Percentiles rank a stretch among this genome's conserved stretches.
These are phyloP conservation scores for Clytia hemisphaerica DNA, from an alignment of 30 jellyfish, hydroid and myxozoan species.

Conservation along the genomic window DNA sequence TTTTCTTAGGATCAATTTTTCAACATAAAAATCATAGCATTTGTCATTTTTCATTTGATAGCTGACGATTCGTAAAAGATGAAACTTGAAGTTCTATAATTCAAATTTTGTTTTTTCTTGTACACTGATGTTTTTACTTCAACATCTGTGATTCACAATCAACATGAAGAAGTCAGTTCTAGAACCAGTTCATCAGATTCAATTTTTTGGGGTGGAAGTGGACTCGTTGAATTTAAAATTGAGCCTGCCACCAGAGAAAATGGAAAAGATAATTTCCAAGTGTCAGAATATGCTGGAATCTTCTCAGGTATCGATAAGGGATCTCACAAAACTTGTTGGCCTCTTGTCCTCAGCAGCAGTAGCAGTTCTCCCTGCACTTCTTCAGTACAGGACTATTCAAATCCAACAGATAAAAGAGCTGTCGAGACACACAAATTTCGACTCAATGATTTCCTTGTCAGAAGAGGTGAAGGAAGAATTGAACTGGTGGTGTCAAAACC, in stretches of 20 bases:
- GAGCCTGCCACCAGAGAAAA: background rate
- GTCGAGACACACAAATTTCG: background rate
- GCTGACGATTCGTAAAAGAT: too few relatives aligned
- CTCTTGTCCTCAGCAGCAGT: background rate
- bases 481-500: background rate
- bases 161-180: background rate
- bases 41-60: too few relatives aligned
- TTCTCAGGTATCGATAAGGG: background rate
- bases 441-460: background rate
- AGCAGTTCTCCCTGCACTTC: background rate
- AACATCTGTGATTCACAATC: background rate
- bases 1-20: too few relatives aligned
- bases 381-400: background rate
- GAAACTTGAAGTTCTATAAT: too few relatives aligned
- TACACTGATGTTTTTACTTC: background rate
- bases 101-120: too few relatives aligned
- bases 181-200: background rate
- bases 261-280: background rate
- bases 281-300: background rate
- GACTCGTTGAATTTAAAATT: background rate
- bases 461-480: conserved; percentile 1
- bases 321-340: background rate
- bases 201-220: background rate
- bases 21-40: too few relatives aligned
- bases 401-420: background rate